These are phyloP conservation scores for Leptopterna dolabrata DNA, from an alignment of 2,888 invertebrate species.

Conservation along the genomic window DNA sequence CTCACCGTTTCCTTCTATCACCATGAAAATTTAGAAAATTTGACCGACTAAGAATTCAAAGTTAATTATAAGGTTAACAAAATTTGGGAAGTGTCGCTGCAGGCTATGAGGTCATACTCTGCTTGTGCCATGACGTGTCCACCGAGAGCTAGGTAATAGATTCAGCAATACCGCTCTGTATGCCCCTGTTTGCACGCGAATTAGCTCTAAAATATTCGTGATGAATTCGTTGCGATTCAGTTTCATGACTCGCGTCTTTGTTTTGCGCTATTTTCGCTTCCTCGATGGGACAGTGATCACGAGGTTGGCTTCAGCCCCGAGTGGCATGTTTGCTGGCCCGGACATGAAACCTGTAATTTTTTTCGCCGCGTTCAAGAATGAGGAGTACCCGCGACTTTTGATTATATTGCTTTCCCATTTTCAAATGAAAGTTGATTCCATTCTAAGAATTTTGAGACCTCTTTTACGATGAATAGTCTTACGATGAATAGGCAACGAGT, in stretches of 20 bases:
- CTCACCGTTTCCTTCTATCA: too few species aligned
- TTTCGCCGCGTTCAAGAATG: too few species aligned
- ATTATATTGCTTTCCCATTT: too few species aligned
- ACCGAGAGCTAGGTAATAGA: not conserved
- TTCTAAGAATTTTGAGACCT: too few species aligned
- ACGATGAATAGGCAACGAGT: too few species aligned
- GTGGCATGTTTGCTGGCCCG: not conserved
- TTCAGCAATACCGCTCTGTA: not conserved
- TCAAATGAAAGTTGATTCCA: too few species aligned
- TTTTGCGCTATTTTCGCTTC: not conserved
- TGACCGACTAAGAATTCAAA: too few species aligned
- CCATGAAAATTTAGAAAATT: too few species aligned
- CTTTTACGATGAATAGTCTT: too few species aligned
- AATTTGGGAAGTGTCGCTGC: too few species aligned
- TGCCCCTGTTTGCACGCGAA: not conserved
- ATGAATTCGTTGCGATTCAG: constrained; percentile 17
- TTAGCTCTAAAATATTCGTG: constrained; percentile 22
- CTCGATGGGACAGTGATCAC: not conserved
- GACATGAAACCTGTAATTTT: not conserved
- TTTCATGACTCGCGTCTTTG: not conserved
- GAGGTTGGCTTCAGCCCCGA: not conserved
- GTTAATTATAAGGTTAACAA: too few species aligned
- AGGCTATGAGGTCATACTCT: not conserved
- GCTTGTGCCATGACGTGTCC: not conserved
- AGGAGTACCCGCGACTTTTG: too few species aligned